phyloP scores from a whole-genome alignment of 2,797 vertebrate genomes.

The Sebastes diploproa region DNA sequence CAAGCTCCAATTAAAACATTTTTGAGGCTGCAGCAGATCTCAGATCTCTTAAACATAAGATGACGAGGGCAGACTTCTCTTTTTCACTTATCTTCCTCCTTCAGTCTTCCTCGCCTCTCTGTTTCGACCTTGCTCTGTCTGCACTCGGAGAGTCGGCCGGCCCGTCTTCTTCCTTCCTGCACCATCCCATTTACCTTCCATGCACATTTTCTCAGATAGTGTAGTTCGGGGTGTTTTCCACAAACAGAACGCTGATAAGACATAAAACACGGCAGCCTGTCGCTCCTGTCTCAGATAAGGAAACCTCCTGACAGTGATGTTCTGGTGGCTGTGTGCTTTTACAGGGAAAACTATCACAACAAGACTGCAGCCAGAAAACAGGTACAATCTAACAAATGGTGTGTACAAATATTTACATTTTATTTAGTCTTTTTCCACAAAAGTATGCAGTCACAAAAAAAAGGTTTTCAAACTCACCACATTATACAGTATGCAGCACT shows the following conservation, averaged over 20 bases:
- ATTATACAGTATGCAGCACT: constrained; percentile 43
- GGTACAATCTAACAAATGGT: not conserved
- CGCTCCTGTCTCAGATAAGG: constrained; percentile 1
- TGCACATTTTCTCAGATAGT: not conserved
- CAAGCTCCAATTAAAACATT: not conserved
- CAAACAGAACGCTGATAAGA: not conserved
- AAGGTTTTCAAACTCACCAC: not conserved
- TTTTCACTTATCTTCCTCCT: not conserved
- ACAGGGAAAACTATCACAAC: not conserved
- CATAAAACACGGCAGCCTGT: not conserved
- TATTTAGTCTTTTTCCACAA: constrained; percentile 51
- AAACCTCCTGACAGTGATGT: not conserved
- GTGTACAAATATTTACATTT: constrained; percentile 71
- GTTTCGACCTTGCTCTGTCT: not conserved
- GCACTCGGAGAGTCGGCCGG: not conserved
- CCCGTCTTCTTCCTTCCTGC: not conserved
- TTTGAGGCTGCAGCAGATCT: not conserved
- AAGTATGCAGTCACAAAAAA: constrained; percentile 50
- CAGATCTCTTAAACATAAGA: not conserved
- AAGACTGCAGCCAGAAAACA: not conserved
- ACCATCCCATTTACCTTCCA: not conserved
- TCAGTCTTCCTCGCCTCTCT: not conserved
- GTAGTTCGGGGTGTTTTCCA: not conserved
- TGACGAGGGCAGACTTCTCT: not conserved
- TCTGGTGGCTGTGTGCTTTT: not conserved